Conservation (phyloP, 1,140 invertebrate genomes). For the Drosophila nannoptera region DNA sequence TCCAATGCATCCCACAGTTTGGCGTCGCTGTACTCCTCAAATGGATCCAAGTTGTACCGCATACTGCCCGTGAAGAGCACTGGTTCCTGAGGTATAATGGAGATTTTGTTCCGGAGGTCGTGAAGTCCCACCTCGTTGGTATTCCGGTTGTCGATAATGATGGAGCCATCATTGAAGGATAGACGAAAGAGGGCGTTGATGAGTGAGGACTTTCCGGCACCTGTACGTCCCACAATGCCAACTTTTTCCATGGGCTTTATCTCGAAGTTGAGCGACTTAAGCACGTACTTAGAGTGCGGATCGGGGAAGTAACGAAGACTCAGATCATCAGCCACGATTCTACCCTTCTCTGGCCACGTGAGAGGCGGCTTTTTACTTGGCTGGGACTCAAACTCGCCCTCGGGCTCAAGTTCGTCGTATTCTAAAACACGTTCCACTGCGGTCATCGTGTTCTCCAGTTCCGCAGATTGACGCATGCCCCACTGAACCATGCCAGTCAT, state of each 20-base stretch:
- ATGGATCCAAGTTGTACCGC: slow-evolving; percentile 88
- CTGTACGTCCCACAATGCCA: slow-evolving; percentile 89
- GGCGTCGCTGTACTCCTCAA: slow-evolving; percentile 86
- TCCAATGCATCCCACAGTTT: slow-evolving; percentile 91
- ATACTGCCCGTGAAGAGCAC: slow-evolving; percentile 84
- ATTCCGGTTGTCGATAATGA: slow-evolving; percentile 83
- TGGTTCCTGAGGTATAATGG: slow-evolving; percentile 87
- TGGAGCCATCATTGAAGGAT: slow-evolving; percentile 80
- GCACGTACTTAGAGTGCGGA: slow-evolving; percentile 81
- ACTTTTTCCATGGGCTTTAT: slow-evolving; percentile 80
- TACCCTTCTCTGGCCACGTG: slow-evolving; percentile 86
- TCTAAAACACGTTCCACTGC: slow-evolving; percentile 90
- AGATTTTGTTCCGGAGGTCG: slow-evolving; percentile 85
- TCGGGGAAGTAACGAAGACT: slow-evolving; percentile 80
- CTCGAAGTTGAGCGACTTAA: slow-evolving; percentile 83
- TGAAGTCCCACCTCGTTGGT: slow-evolving; percentile 80
- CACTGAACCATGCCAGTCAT: slow-evolving; percentile 86
- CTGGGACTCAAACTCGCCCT: slow-evolving; percentile 81
- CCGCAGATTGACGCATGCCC: slow-evolving; percentile 83
- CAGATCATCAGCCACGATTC: slow-evolving; percentile 84
- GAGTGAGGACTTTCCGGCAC: slow-evolving; percentile 90
- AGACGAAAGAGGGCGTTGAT: slow-evolving; percentile 84
- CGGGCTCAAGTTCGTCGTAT: slow-evolving; percentile 86
- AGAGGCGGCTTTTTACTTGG: slow-evolving; percentile 82
- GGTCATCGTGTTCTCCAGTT: slow-evolving; percentile 87